These are phyloP conservation scores for Tragelaphus strepsiceros DNA, from an alignment of 2,113 vertebrate genomes.

Conservation along the genomic window DNA sequence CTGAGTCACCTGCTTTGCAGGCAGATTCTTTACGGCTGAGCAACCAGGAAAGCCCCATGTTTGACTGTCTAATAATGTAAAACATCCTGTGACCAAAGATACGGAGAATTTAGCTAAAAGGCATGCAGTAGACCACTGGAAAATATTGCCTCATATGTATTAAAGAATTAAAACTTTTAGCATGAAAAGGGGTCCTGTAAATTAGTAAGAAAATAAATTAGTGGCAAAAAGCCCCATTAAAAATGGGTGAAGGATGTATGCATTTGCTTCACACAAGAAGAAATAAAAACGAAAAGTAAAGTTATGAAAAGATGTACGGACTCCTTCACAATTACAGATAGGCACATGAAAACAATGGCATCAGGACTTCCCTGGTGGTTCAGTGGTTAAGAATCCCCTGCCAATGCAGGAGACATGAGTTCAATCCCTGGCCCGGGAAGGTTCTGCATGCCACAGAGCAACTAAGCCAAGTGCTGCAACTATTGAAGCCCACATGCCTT, in stretches of 20 bases:
- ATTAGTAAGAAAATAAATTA: not conserved
- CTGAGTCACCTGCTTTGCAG: not conserved
- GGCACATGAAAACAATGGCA: not conserved
- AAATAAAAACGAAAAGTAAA: not conserved
- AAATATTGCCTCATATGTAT: not conserved
- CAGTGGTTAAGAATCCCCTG: not conserved
- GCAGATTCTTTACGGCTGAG: not conserved
- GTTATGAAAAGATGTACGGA: not conserved
- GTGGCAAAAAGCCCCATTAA: not conserved
- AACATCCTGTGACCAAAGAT: not conserved
- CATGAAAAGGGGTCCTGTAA: not conserved
- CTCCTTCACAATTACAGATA: not conserved
- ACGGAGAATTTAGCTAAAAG: not conserved
- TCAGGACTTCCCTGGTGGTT: not conserved
- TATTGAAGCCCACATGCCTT: not conserved
- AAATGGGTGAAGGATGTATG: not conserved
- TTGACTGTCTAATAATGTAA: not conserved
- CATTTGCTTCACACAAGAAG: not conserved
- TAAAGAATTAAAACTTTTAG: not conserved
- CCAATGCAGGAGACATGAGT: not conserved
- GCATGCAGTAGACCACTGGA: not conserved
- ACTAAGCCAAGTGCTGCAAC: not conserved
- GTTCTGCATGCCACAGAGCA: not conserved
- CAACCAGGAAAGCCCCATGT: not conserved
- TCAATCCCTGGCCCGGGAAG: not conserved